Evolutionary conservation across 2,888 invertebrate species (phyloP), one percentile per base, ranked within the genome.

Genomic region (Aphelenchoides bicaudatus): DNA sequence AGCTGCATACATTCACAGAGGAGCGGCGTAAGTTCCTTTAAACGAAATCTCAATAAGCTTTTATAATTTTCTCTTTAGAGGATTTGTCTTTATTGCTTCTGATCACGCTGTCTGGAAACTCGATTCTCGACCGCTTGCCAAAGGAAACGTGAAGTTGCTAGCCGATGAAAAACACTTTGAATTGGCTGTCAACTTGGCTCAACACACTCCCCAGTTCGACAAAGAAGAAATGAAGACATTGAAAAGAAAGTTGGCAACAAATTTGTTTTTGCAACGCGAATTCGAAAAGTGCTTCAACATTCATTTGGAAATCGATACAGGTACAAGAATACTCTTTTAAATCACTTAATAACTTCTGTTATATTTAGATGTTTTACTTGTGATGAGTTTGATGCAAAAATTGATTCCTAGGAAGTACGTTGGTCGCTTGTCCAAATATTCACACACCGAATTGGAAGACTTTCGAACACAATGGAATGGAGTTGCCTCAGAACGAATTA

Each of bases 321-420:
- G 85, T 68, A 30, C 2, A 16, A 2, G 27, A 47, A 2, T 37
- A 25, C n/a, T 53, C 21, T 54, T 39, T n/a, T 56, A 66, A 25
- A 58, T 62, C 0, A 57, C 57, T 57, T 57, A 34, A 27, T 55
- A 57, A 5, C 5, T 10, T 27, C n/a, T 13, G 3, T 23, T 29
- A 53, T 25, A 58, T 70, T 54, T 78, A 84, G 93, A 96, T 82
- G 92, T 94, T 0, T 88, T 90, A 43, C 89, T 92, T 79, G 94
- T 98, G 8, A 93, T 98, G 63, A 87, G 90, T 62, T 82, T 98
- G 29, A 94, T 91, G 81, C 94, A 96, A 0, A 89, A 90, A 78
- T 82, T 98, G 49, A 85, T 89, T 48, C 86, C 86, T 1, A 82
- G 82, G 49, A 83, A 84, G 48, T 83, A 80, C 68, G 78, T 83